Evolutionary conservation across 2,113 vertebrate genomes (phyloP).

Genomic region (Chrysochloris asiatica): DNA sequence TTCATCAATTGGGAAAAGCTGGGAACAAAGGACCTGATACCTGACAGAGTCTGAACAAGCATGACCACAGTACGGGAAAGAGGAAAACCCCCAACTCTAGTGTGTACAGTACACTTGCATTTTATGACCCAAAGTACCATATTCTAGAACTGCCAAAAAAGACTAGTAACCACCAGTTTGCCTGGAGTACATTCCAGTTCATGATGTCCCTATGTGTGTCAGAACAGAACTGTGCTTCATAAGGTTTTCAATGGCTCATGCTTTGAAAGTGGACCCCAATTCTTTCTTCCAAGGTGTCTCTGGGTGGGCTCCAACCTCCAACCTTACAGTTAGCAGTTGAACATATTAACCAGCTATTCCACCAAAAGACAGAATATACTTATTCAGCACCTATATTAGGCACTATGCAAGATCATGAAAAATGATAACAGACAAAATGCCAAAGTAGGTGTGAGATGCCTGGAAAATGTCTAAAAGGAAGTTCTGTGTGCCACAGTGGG

Average conservation of each 20-base stretch:
- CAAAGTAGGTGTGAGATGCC: too few relatives aligned
- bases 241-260: background rate
- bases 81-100: too few relatives aligned
- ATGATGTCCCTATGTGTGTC: background rate
- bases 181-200: background rate
- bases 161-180: background rate
- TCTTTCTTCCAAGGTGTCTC: background rate
- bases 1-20: background rate
- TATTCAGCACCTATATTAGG: background rate
- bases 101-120: background rate
- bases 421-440: too few relatives aligned
- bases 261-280: background rate
- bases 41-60: background rate
- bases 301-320: background rate
- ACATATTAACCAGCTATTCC: background rate
- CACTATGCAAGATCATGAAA: too few relatives aligned
- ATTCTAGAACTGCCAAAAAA: too few relatives aligned
- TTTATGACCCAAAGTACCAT: background rate
- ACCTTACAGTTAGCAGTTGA: background rate
- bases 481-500: too few relatives aligned
- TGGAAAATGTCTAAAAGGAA: too few relatives aligned
- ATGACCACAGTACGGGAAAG: too few relatives aligned
- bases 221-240: too few relatives aligned
- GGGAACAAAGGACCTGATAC: background rate
- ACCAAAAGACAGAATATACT: background rate